These are phyloP conservation scores for Halcyon leucocephala DNA, from an alignment of 2,797 vertebrate genomes.

Conservation along the genomic window DNA sequence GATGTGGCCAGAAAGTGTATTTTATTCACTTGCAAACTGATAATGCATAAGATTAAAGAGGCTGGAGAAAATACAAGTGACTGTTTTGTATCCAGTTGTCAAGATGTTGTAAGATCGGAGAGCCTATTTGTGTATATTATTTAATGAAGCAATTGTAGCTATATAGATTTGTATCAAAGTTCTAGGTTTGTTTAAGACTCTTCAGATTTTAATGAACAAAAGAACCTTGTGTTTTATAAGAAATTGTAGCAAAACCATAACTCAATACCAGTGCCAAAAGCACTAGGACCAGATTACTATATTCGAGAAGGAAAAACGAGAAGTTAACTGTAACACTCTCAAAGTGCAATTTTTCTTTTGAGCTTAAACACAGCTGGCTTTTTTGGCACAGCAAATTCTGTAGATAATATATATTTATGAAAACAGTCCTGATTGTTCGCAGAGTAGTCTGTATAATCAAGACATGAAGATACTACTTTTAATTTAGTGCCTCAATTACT, in stretches of 20 bases:
- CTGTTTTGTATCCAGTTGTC: slow-evolving; percentile 71
- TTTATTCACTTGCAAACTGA: slow-evolving; percentile 63
- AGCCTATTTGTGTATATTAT: slow-evolving; percentile 84
- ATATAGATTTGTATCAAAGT: slow-evolving; percentile 84
- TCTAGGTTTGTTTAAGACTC: slow-evolving; percentile 82
- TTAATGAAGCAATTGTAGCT: slow-evolving; percentile 85
- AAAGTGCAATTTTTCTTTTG: slow-evolving; percentile 79
- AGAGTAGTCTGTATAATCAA: slow-evolving; percentile 74
- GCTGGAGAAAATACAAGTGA: slow-evolving; percentile 47
- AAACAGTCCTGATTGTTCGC: slow-evolving; percentile 77
- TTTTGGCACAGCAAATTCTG: slow-evolving; percentile 75
- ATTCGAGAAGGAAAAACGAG: slow-evolving; percentile 63
- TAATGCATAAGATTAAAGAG: slow-evolving; percentile 51
- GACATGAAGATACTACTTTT: slow-evolving; percentile 74
- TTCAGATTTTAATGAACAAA: slow-evolving; percentile 79
- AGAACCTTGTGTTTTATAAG: slow-evolving; percentile 76
- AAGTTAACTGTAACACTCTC: slow-evolving; percentile 66
- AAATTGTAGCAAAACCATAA: slow-evolving; percentile 61
- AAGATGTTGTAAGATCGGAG: slow-evolving; percentile 65
- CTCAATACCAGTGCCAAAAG: slow-evolving; percentile 78
- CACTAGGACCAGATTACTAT: slow-evolving; percentile 67
- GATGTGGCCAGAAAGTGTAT: slow-evolving; percentile 48
- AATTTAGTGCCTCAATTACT: slow-evolving; percentile 77
- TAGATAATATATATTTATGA: slow-evolving; percentile 84
- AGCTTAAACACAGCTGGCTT: slow-evolving; percentile 72